Evolutionary conservation across 1,140 invertebrate genomes (phyloP).

Genomic region (Dendrolimus kikuchii): DNA sequence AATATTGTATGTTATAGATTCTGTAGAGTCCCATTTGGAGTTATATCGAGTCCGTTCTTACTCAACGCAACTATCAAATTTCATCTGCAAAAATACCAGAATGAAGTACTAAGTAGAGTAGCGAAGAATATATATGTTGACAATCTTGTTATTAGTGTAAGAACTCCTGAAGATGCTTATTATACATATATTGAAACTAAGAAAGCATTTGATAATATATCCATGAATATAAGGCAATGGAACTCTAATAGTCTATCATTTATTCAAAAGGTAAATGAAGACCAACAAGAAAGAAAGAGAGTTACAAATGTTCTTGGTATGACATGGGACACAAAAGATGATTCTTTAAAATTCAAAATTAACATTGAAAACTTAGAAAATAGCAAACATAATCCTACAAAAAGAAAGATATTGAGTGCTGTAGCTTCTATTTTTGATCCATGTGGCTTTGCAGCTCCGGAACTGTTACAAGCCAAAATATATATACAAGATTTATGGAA

Average conservation of each 20-base stretch:
- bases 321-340: slow-evolving; percentile 9
- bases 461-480: slow-evolving; percentile 18
- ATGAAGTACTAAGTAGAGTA: slow-evolving; percentile 10
- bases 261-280: slow-evolving; percentile 7
- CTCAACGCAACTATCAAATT: slow-evolving; percentile 18
- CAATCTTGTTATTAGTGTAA: slow-evolving; percentile 17
- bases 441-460: slow-evolving; percentile 16
- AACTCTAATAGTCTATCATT: slow-evolving; percentile 16
- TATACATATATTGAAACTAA: slow-evolving; percentile 11
- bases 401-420: slow-evolving; percentile 13
- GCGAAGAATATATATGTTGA: slow-evolving; percentile 20
- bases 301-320: slow-evolving; percentile 12
- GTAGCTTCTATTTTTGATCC: slow-evolving; percentile 18
- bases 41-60: slow-evolving; percentile 23
- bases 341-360: slow-evolving; percentile 5
- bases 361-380: background rate
- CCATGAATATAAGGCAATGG: slow-evolving; percentile 21
- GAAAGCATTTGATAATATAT: slow-evolving; percentile 15
- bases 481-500: slow-evolving; percentile 23
- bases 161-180: slow-evolving; percentile 10
- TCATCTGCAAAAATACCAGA: slow-evolving; percentile 10
- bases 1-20: slow-evolving; percentile 17
- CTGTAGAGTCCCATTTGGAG: slow-evolving; percentile 20
- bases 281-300: slow-evolving; percentile 4
- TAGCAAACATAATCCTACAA: slow-evolving; percentile 4